A percentile compares a stretch with the other conserved stretches of the same genome.
These are phyloP conservation scores for Ptyas mucosa DNA, from an alignment of 2,113 vertebrate species.

Conservation along the genomic window DNA sequence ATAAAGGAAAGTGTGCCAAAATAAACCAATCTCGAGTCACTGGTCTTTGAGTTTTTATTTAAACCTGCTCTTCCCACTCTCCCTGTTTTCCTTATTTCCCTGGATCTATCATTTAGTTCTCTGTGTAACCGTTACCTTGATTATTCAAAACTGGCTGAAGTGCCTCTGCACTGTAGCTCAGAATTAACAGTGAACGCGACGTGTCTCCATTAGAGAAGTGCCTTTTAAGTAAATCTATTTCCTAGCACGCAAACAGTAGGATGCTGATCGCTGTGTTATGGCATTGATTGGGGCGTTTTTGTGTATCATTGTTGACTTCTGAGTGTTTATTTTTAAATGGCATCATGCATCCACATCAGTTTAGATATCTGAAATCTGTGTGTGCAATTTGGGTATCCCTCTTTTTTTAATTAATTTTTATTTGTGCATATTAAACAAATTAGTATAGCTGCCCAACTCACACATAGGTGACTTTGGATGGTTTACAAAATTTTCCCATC, in stretches of 20 bases:
- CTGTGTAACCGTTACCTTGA: not conserved
- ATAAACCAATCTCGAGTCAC: not conserved
- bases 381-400: not conserved
- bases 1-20: not conserved
- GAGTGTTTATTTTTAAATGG: constrained; percentile 25
- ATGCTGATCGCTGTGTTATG: constrained; percentile 11
- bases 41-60: not conserved
- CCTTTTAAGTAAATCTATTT: constrained; percentile 30
- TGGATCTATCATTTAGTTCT: rapidly evolving
- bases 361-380: not conserved
- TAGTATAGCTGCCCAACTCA: not conserved
- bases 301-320: not conserved
- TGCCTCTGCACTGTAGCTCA: not conserved
- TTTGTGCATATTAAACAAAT: not conserved
- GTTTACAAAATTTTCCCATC: not conserved
- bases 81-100: not conserved
- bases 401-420: not conserved
- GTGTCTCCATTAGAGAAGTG: rapidly evolving
- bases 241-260: constrained; percentile 9
- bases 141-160: not conserved
- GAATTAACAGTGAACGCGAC: not conserved
- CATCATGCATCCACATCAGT: not conserved
- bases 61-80: rapidly evolving
- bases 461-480: not conserved
- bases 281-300: not conserved